Conservation (phyloP, 2,888 invertebrate genomes). For the Hyalella azteca region DNA sequence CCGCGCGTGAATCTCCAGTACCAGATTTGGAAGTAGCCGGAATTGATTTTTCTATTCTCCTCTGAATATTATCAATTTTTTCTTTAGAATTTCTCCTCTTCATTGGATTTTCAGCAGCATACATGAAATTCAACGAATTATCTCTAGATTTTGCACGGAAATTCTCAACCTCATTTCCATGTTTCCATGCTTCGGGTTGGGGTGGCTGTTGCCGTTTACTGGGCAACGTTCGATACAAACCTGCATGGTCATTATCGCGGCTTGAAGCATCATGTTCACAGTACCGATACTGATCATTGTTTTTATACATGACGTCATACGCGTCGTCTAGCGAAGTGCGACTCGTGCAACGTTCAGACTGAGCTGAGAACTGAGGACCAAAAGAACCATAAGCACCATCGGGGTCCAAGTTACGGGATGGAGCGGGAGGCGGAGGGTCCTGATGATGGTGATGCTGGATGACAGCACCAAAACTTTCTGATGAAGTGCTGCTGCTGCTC, state of each 20-base stretch:
- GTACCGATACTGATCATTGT: neutral
- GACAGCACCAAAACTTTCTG: slow-evolving; percentile 15
- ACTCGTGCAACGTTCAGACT: neutral
- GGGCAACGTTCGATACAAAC: neutral
- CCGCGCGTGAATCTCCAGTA: neutral
- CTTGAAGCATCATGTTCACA: neutral
- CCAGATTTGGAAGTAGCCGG: neutral
- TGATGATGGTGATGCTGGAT: slow-evolving; percentile 16
- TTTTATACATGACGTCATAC: slow-evolving; percentile 14
- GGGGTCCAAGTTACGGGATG: neutral
- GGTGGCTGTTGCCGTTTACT: neutral
- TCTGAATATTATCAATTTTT: neutral
- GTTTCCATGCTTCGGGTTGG: too few relatives aligned
- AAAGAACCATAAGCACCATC: neutral
- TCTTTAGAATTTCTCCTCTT: neutral
- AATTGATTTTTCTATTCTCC: neutral
- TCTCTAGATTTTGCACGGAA: neutral
- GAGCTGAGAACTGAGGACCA: neutral
- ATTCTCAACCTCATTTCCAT: too few relatives aligned
- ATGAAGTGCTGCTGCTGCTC: slow-evolving; percentile 28
- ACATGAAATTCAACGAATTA: too few relatives aligned
- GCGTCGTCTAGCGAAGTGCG: slow-evolving; percentile 8
- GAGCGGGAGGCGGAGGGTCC: slow-evolving; percentile 14
- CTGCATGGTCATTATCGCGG: neutral
- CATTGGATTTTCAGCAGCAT: too few relatives aligned